Evolutionary conservation across 2,888 invertebrate genomes (phyloP).

Genomic region (Eristalis intricaria): DNA sequence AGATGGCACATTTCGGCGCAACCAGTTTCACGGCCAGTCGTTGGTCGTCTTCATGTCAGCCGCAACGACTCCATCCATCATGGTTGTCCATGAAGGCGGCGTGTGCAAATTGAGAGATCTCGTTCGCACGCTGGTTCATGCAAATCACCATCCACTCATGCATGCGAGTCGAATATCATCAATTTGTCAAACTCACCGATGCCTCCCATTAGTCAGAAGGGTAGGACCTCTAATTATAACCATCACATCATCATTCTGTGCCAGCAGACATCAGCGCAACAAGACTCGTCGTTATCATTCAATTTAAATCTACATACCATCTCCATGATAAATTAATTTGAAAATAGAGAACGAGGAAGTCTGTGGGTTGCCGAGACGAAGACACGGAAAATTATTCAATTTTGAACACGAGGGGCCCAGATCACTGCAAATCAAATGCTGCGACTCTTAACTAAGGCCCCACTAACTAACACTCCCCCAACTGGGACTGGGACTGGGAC

Average conservation of each 20-base stretch:
- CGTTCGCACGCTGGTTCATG: neutral
- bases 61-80: neutral
- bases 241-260: neutral
- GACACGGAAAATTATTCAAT: constrained; percentile 7
- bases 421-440: constrained; percentile 1
- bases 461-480: neutral
- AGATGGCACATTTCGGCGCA: neutral
- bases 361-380: neutral
- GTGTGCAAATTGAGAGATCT: neutral
- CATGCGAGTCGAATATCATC: neutral
- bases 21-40: neutral
- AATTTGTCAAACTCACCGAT: neutral
- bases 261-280: neutral
- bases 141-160: neutral
- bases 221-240: neutral
- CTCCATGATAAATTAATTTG: constrained; percentile 30
- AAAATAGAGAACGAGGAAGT: constrained; percentile 24
- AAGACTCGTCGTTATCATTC: constrained; percentile 28
- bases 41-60: neutral
- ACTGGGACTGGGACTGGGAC: neutral
- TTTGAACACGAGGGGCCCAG: neutral
- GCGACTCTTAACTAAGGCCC: constrained; percentile 4
- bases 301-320: constrained; percentile 42
- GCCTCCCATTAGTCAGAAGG: neutral
- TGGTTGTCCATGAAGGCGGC: no score